phyloP scores from a whole-genome alignment of 2,888 invertebrate species.

The Xanthia togata region DNA sequence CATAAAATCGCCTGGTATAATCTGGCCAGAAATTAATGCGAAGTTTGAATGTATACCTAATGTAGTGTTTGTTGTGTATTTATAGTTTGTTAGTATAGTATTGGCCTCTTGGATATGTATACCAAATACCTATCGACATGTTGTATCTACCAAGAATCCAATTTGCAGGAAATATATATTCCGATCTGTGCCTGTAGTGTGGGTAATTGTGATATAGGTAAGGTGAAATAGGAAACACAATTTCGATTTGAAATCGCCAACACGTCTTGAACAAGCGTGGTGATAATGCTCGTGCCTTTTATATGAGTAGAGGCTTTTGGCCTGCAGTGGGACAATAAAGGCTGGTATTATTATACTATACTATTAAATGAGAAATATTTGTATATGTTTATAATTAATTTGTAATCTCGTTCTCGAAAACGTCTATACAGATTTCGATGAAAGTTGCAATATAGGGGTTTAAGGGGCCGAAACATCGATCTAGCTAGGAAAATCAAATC shows the following conservation, averaged over 20 bases:
- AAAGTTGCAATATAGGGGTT: no score
- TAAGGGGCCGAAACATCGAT: no score
- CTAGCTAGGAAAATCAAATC: no score
- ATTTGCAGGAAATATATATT: constrained; percentile 31
- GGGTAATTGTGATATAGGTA: background rate
- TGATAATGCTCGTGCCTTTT: no score
- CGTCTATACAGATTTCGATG: no score
- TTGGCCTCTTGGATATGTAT: constrained; percentile 8
- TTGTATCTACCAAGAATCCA: constrained; percentile 11
- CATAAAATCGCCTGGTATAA: background rate
- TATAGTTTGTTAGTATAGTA: background rate
- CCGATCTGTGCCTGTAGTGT: background rate
- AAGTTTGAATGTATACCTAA: background rate
- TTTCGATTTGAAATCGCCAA: background rate
- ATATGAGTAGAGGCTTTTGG: no score
- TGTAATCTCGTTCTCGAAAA: no score
- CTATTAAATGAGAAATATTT: no score
- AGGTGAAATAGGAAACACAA: background rate
- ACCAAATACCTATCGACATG: constrained; percentile 8
- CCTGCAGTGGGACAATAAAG: no score
- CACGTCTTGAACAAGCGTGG: no score
- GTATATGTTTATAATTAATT: no score
- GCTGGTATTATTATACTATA: no score
- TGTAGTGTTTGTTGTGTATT: background rate
- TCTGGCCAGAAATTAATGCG: background rate